These are phyloP conservation scores for Chiridota heheva DNA, from an alignment of 35 echinoderm and acorn worm genomes.

Conservation along the genomic window DNA sequence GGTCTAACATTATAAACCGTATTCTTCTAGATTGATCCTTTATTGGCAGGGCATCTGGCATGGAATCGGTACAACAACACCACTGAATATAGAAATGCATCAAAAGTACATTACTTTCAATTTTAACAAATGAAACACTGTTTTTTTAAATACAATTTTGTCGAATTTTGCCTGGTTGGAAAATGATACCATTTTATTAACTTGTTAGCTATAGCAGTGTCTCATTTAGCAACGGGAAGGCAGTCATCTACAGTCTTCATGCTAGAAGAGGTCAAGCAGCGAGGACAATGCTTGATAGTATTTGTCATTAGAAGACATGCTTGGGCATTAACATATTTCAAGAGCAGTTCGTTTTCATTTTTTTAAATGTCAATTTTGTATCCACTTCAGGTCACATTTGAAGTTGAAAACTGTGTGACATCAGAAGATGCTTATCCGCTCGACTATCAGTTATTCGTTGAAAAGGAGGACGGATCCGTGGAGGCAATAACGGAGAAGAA, in stretches of 20 bases:
- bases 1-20: neutral
- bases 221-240: too few species aligned
- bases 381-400: slow-evolving; percentile 44
- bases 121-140: too few species aligned
- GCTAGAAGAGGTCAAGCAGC: too few species aligned
- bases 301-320: neutral
- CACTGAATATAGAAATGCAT: too few species aligned
- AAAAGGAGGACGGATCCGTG: slow-evolving; percentile 46
- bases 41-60: neutral
- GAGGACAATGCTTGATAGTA: neutral
- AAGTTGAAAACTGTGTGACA: slow-evolving; percentile 78
- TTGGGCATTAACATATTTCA: neutral
- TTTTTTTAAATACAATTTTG: too few species aligned
- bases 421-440: slow-evolving; percentile 70
- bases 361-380: too few species aligned
- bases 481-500: slow-evolving; percentile 62
- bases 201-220: too few species aligned
- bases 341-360: neutral
- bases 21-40: neutral
- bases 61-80: too few species aligned
- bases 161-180: too few species aligned
- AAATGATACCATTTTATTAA: too few species aligned
- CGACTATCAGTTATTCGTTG: slow-evolving; percentile 71
- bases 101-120: too few species aligned
- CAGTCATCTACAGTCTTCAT: too few species aligned